These are phyloP conservation scores for Bucco capensis DNA, from an alignment of 2,113 vertebrate species.

Conservation along the genomic window DNA sequence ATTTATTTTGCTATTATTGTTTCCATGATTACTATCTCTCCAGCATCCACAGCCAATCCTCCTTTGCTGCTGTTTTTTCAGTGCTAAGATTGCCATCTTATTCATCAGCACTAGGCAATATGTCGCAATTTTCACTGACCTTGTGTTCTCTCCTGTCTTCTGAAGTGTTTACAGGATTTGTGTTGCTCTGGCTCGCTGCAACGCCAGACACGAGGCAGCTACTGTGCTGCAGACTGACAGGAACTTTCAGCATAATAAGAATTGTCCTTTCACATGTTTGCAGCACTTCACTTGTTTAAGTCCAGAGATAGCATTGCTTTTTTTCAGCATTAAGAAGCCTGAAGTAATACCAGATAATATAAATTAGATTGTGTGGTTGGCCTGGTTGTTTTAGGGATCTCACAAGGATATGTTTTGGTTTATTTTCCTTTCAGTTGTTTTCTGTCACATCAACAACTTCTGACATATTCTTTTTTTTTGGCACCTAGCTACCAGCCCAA, in stretches of 20 bases:
- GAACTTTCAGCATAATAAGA: background rate
- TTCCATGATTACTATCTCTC: background rate
- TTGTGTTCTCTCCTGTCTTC: background rate
- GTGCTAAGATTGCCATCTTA: background rate
- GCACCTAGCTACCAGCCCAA: background rate
- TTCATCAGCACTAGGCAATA: background rate
- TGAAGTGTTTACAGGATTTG: constrained; percentile 13
- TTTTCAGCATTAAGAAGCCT: background rate
- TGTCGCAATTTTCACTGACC: background rate
- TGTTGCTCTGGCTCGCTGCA: background rate
- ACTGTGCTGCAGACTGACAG: background rate
- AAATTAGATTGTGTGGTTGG: background rate
- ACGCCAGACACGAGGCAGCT: background rate
- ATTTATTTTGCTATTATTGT: background rate
- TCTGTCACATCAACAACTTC: background rate
- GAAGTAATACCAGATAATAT: background rate
- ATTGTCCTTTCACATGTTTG: background rate
- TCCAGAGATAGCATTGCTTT: background rate
- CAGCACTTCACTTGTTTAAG: background rate
- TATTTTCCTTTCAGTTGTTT: background rate
- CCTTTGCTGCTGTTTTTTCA: background rate
- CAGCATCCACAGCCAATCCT: background rate
- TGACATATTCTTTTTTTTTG: background rate
- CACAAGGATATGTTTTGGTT: background rate
- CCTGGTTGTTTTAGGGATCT: background rate